These are phyloP conservation scores for Ramphastos sulfuratus DNA, from an alignment of 2,113 vertebrate genomes.

Conservation along the genomic window DNA sequence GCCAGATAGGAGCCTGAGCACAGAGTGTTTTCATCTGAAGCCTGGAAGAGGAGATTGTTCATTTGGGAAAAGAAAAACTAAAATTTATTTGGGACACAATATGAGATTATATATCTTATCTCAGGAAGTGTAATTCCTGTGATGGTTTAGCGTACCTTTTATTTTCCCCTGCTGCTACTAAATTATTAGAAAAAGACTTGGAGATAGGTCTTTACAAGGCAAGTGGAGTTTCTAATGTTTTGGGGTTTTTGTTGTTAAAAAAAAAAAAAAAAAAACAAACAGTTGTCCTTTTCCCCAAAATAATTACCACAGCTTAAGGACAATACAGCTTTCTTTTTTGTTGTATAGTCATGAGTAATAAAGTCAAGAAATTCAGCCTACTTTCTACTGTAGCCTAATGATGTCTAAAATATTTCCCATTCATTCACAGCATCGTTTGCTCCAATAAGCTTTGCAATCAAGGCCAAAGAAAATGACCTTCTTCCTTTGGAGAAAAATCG, in stretches of 20 bases:
- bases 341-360: neutral
- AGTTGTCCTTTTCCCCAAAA: neutral
- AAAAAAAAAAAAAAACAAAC: neutral
- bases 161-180: neutral
- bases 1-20: neutral
- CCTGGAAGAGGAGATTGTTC: neutral
- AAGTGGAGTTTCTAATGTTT: neutral
- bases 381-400: neutral
- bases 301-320: neutral
- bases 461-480: slow-evolving; percentile 94
- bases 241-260: neutral
- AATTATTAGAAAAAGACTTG: neutral
- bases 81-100: neutral
- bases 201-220: neutral
- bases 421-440: slow-evolving; percentile 88
- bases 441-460: slow-evolving; percentile 97
- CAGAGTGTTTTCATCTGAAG: neutral
- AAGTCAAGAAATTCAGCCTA: neutral
- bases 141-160: neutral
- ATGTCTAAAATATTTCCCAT: neutral
- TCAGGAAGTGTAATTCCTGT: neutral
- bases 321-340: neutral
- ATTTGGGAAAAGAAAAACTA: neutral
- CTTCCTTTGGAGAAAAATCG: slow-evolving; percentile 96
- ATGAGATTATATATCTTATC: neutral